These are phyloP conservation scores for Sebastes paucispinis DNA, from an alignment of 2,797 vertebrate species.

Conservation along the genomic window DNA sequence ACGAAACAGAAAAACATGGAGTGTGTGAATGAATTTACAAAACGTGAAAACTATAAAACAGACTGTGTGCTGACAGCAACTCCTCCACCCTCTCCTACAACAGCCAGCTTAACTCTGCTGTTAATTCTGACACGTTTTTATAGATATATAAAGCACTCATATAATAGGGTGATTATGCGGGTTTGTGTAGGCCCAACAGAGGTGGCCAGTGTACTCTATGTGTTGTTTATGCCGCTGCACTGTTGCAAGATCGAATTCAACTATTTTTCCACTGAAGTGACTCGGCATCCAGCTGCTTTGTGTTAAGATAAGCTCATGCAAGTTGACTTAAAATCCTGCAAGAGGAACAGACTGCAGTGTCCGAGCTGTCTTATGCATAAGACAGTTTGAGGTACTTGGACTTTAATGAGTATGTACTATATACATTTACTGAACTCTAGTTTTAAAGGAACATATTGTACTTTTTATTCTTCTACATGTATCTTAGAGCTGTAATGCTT, in stretches of 20 bases:
- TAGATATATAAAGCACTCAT: conserved; percentile 19
- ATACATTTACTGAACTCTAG: neutral
- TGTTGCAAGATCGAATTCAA: neutral
- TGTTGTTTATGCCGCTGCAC: conserved; percentile 3
- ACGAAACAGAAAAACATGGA: neutral
- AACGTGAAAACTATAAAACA: conserved; percentile 13
- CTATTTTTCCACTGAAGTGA: conserved; percentile 19
- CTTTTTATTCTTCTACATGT: neutral
- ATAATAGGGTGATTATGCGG: conserved; percentile 39
- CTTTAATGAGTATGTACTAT: neutral
- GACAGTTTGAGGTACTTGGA: neutral
- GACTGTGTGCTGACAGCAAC: conserved; percentile 8
- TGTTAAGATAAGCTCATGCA: conserved; percentile 42
- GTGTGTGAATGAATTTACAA: neutral
- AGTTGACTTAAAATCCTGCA: conserved; percentile 9
- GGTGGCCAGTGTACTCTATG: conserved; percentile 2
- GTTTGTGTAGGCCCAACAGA: conserved; percentile 21
- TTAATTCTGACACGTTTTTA: conserved; percentile 41
- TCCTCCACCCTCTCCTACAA: neutral
- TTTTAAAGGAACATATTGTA: neutral
- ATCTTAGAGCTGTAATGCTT: neutral
- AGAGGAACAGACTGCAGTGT: conserved; percentile 2
- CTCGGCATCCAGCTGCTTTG: conserved; percentile 54
- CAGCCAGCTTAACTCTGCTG: neutral
- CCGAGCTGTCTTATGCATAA: neutral